phyloP scores from a whole-genome alignment of 2,797 vertebrate species.

The Halcyon smyrnensis region DNA sequence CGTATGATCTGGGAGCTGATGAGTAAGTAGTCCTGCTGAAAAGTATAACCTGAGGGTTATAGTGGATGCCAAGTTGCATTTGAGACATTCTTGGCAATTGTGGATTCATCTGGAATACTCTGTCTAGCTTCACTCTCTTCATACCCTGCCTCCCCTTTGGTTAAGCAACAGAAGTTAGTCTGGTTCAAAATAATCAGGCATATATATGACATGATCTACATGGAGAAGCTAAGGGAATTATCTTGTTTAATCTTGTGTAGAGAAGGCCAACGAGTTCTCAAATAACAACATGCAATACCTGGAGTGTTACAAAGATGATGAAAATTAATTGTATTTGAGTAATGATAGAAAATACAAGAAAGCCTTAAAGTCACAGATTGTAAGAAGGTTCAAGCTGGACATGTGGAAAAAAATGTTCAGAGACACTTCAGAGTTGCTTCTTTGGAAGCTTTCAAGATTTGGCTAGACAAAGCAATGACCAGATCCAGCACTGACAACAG shows the following conservation, averaged over 20 bases:
- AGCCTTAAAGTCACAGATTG: neutral
- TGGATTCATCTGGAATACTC: neutral
- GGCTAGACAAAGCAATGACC: neutral
- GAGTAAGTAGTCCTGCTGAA: neutral
- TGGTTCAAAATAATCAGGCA: neutral
- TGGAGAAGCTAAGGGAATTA: neutral
- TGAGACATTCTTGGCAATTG: neutral
- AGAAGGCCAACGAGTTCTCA: neutral
- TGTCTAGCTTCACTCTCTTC: neutral
- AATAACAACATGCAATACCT: neutral
- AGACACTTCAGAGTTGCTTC: neutral
- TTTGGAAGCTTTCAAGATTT: neutral
- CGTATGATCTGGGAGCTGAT: neutral
- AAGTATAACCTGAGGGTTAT: neutral
- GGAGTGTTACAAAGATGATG: neutral
- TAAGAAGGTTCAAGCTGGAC: neutral
- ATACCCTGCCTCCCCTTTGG: rapidly evolving
- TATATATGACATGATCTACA: neutral
- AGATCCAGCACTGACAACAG: neutral
- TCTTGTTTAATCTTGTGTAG: neutral
- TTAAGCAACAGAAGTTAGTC: neutral
- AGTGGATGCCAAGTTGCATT: neutral
- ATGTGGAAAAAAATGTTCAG: neutral
- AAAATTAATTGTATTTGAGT: neutral
- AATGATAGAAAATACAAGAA: neutral